Conservation (phyloP, 2,888 invertebrate genomes). For the Cosmorhoe ocellata region DNA sequence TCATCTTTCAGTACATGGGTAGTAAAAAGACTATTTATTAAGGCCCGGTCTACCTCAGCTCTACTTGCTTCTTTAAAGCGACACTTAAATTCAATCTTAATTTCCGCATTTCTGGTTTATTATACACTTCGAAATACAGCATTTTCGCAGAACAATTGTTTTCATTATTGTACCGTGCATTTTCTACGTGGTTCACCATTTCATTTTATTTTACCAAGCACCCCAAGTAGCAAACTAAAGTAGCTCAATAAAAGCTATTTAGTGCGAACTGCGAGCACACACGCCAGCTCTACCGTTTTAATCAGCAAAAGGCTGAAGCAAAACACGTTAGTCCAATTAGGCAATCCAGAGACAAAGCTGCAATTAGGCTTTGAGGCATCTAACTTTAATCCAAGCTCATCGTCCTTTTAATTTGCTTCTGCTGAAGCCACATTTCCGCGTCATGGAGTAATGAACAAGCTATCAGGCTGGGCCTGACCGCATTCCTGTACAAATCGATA, state of each 20-base stretch:
- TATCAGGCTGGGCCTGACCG: constrained; percentile 39
- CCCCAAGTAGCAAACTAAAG: constrained; percentile 1
- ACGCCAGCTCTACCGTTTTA: constrained; percentile 25
- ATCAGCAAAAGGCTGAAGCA: constrained; percentile 37
- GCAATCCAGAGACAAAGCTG: constrained; percentile 46
- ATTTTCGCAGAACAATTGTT: background rate
- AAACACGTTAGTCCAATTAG: constrained; percentile 43
- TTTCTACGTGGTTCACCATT: background rate
- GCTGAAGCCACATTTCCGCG: constrained; percentile 36
- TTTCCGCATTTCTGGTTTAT: background rate
- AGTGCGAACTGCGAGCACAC: constrained; percentile 10
- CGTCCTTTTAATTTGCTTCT: constrained; percentile 42
- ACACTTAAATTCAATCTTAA: background rate
- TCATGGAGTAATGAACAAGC: constrained; percentile 38
- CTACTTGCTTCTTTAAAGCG: background rate
- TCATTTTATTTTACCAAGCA: constrained; percentile 6
- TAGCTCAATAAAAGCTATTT: constrained; percentile 16
- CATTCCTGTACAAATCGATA: constrained; percentile 46
- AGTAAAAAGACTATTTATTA: too few relatives aligned
- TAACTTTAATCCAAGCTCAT: constrained; percentile 38
- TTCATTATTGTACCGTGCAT: background rate
- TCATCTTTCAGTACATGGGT: too few relatives aligned
- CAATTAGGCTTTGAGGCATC: constrained; percentile 44
- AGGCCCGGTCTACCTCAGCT: background rate
- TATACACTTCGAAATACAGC: background rate